Evolutionary conservation across 2,888 invertebrate genomes (phyloP), one percentile per base, ranked within the genome.

Genomic region (Philopedon plagiatum): DNA sequence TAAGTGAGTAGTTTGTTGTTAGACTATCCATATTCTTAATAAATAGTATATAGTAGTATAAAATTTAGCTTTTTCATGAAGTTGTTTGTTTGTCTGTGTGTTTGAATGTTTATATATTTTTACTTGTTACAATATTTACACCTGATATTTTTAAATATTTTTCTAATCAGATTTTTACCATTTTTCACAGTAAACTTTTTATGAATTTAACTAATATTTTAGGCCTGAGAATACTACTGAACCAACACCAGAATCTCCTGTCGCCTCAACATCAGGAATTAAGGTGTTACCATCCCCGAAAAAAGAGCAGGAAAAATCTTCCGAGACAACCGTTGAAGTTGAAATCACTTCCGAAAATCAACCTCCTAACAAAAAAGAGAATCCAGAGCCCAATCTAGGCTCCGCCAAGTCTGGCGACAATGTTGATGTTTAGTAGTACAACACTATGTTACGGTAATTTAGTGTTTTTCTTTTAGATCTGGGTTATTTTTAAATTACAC

Each of bases 391-490:
- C 8, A 18, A 26, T 11, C 49, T 26, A 13, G 32, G 9, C 2
- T 21, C 57, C 21, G 8, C 23, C 7, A 57, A 37, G 19, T 37
- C 57, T 15, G 57, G 19, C 18, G 62, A 46, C 8, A 62, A 44
- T 18, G 13, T 60, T 60, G 26, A 11, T 29, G 46, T 62, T 46
- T 46, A 62, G 34, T 62, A 18, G 32, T 2, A 60, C n/a, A n/a
- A n/a, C 18, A 26, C 26, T 19, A 1, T 62, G 46, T 62, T 49
- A 15, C n/a, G 21, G n/a, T 13, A 58, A 61, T 44, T 15, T 46
- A 62, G 46, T 46, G 7, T 49, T 60, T 58, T 15, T 29, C 5
- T 39, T 41, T 46, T 62, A 62, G 44, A 32, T 62, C 62, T 62
- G 62, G 32, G 9, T 62, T 29, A 32, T 49, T 15, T 26, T 61